These are phyloP conservation scores for Eublepharis macularius DNA, from an alignment of 2,113 vertebrate species.

Conservation along the genomic window DNA sequence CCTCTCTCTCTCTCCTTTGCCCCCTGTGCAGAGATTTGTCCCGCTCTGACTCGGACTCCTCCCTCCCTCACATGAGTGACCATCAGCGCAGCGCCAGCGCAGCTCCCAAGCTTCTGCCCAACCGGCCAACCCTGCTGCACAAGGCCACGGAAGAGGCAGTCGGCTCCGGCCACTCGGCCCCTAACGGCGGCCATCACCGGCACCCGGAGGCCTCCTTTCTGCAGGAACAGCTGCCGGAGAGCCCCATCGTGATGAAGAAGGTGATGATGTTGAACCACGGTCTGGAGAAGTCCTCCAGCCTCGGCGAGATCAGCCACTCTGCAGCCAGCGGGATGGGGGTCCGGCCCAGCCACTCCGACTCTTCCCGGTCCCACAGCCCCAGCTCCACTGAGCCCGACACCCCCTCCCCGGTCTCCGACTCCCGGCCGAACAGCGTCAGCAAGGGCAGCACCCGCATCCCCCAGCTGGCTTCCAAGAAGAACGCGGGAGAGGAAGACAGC, in stretches of 20 bases:
- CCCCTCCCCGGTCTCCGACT: constrained; percentile 80
- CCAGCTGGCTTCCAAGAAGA: constrained; percentile 92
- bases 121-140: constrained; percentile 81
- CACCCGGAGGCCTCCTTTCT: constrained; percentile 66
- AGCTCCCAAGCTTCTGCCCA: constrained; percentile 74
- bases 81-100: constrained; percentile 74
- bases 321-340: neutral
- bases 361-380: constrained; percentile 90
- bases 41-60: constrained; percentile 93
- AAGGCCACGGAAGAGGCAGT: constrained; percentile 73
- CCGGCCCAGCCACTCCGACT: constrained; percentile 82
- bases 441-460: constrained; percentile 87
- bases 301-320: constrained; percentile 83
- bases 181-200: constrained; percentile 83
- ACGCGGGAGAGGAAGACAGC: constrained; percentile 89
- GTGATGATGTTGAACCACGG: constrained; percentile 71
- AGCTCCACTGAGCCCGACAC: constrained; percentile 94
- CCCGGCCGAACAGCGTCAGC: constrained; percentile 67
- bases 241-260: constrained; percentile 86
- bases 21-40: constrained; percentile 84
- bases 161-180: constrained; percentile 46
- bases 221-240: constrained; percentile 78
- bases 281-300: constrained; percentile 85
- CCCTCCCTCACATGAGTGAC: constrained; percentile 88
- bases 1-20: fast-evolving